These are phyloP conservation scores for Helicoverpa assulta DNA, from an alignment of 2,888 invertebrate genomes.

Conservation along the genomic window DNA sequence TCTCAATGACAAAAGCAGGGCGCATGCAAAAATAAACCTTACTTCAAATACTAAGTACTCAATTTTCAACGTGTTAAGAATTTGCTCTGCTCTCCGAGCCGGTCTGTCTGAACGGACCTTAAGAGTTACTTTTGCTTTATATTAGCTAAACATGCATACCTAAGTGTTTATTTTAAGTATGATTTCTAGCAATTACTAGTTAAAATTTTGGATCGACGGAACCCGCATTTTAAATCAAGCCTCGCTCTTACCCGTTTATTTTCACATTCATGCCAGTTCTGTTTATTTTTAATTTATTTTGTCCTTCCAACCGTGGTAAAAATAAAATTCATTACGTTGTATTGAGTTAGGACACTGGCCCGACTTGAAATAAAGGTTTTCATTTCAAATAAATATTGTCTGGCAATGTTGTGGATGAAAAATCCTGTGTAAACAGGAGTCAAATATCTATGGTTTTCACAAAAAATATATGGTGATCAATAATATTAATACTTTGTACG, in stretches of 20 bases:
- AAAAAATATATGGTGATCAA: too few relatives aligned
- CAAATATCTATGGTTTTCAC: background rate
- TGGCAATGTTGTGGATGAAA: background rate
- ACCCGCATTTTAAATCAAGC: background rate
- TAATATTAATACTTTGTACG: too few relatives aligned
- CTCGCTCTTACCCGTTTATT: slow-evolving; percentile 14
- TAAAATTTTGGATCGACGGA: background rate
- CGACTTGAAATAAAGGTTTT: slow-evolving; percentile 5
- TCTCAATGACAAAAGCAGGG: too few relatives aligned
- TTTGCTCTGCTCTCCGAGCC: too few relatives aligned
- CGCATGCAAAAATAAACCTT: too few relatives aligned
- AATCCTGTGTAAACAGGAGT: background rate
- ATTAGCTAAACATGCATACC: too few relatives aligned
- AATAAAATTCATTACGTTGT: slow-evolving; percentile 27
- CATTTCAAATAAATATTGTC: background rate
- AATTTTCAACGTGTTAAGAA: too few relatives aligned
- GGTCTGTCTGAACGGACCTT: too few relatives aligned
- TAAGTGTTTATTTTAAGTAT: too few relatives aligned
- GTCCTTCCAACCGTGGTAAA: slow-evolving; percentile 7
- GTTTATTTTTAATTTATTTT: slow-evolving; percentile 48
- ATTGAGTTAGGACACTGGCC: slow-evolving; percentile 38
- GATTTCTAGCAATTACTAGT: too few relatives aligned
- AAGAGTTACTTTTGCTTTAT: too few relatives aligned
- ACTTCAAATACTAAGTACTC: too few relatives aligned
- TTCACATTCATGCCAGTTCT: slow-evolving; percentile 22